phyloP scores from a whole-genome alignment of 53 echinoderm and acorn worm genomes.

The Hippasteria phrygiana region DNA sequence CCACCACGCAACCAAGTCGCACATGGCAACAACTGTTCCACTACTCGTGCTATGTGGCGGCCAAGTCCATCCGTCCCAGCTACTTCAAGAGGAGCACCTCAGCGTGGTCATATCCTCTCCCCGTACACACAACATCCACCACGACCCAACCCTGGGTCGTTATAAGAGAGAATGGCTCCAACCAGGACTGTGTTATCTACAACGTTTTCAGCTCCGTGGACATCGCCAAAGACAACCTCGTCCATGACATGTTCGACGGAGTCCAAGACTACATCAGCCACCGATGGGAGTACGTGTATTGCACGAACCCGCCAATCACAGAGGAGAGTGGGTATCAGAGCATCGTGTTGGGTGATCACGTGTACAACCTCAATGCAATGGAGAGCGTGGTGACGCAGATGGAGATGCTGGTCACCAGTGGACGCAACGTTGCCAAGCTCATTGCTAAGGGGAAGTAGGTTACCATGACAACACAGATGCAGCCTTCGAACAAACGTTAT shows the following conservation, averaged over 20 bases:
- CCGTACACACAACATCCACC: conserved; percentile 16
- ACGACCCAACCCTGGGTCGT: conserved; percentile 20
- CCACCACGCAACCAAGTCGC: conserved; percentile 21
- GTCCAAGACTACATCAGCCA: background rate
- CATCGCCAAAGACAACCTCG: conserved; percentile 20
- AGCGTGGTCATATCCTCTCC: background rate
- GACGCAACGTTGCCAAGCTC: conserved; percentile 48
- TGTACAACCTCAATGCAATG: conserved; percentile 49
- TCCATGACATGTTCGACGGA: conserved; percentile 43
- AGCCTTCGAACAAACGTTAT: too few species aligned
- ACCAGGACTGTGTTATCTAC: conserved; percentile 19
- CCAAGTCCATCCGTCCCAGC: conserved; percentile 29
- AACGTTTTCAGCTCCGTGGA: background rate
- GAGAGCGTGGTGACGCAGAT: conserved; percentile 57
- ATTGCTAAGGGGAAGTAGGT: background rate
- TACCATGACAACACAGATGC: too few species aligned
- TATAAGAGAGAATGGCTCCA: background rate
- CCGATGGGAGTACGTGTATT: conserved; percentile 35
- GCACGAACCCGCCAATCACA: conserved; percentile 6
- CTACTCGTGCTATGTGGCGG: conserved; percentile 26
- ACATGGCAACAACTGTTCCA: conserved; percentile 16
- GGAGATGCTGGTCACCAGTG: conserved; percentile 55
- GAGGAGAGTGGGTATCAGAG: conserved; percentile 11
- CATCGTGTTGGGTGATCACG: conserved; percentile 13
- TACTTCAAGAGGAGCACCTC: background rate